Base-by-base conservation (phyloP, 2,113 vertebrate species). In the Anolis sagrei region DNA sequence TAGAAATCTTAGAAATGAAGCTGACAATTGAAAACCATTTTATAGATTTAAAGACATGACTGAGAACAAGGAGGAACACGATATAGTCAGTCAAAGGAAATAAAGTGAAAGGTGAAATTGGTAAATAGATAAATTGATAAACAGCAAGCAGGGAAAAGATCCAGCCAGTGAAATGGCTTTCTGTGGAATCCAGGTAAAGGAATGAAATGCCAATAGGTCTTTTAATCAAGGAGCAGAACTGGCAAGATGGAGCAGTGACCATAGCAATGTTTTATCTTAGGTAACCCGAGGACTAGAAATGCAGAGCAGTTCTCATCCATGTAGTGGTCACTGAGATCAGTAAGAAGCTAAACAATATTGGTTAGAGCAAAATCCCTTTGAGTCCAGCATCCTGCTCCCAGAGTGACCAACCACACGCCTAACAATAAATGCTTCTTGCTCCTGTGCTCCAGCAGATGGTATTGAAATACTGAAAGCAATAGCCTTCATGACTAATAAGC, bases 1-100 rank as follows among this genome's bases (percentile, higher is more conserved):
- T 95, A 95, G 96, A 95, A 95, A 96, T 93, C 76, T 44, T 2
- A 89, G 93, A 89, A 87, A 91, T 93, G 88, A 79, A 93, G 90
- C 87, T 93, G 93, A 91, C 72, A 92, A 94, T 82, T 87, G 91
- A 93, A 90, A 93, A 92, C 90, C 25, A 1, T 81, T 91, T 66
- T 81, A 7, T 34, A 58, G 91, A 91, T 58, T 86, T 86, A 88
- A 87, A 88, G 92, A 87, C 5, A 21, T 73, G 84, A 82, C 81
- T 39, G 73, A 79, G 82, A 86, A 73, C 0, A 3, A 91, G 89
- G 72, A 29, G 62, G 70, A 87, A 66, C 75, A 83, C 36, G 4
- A 61, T 13, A 54, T 84, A 76, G 18, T 13, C 80, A 61, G 10
- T 4, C 11, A 78, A 78, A 85, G 84, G n/a, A 66, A 86, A 68